Evolutionary conservation across 2,888 invertebrate species (phyloP), one percentile per base, ranked within the genome.

Genomic region (Agonopterix heracliana): DNA sequence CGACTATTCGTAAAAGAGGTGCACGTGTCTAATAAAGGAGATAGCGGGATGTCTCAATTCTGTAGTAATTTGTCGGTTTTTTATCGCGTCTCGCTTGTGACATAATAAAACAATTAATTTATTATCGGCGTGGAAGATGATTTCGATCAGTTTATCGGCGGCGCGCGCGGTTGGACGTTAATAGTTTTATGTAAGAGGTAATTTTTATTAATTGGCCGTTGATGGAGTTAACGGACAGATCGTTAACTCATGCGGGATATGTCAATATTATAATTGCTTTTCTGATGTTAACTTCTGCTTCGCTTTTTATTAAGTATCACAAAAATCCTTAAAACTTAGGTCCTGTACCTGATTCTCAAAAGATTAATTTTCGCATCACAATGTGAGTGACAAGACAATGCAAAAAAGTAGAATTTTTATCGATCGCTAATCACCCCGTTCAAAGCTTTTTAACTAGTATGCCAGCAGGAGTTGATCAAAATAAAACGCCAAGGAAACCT

Each of bases 61-160:
- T 55, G 71, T 69, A 64, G 74, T 79, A 74, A 83, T 83, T 84
- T 84, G 84, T 83, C 79, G 75, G 74, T 70, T 82, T 81, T 81
- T 83, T 81, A 81, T 80, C 67, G 73, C 72, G 65, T 77, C 68
- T 69, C 66, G 72, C 65, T 75, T 71, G 83, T 83, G 84, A 85
- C 82, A 80, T 79, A 80, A 84, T 85, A 86, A 87, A 84, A 86
- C 80, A 83, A 87, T 85, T 85, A 85, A 86, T 87, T 87, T 87
- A 86, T 81, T 84, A 81, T 75, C 66, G 70, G 65, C 64, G 56
- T 62, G 63, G 64, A 67, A 78, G 81, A 80, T 76, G 82, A 79
- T 84, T 80, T 68, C 71, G 80, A 85, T 86, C 78, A 78, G 80
- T 81, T 81, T 79, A 85, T 81, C 64, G 75, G 59, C 66, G 74